Conservation (phyloP, 2,888 invertebrate species). For the Idaea dimidiata region DNA sequence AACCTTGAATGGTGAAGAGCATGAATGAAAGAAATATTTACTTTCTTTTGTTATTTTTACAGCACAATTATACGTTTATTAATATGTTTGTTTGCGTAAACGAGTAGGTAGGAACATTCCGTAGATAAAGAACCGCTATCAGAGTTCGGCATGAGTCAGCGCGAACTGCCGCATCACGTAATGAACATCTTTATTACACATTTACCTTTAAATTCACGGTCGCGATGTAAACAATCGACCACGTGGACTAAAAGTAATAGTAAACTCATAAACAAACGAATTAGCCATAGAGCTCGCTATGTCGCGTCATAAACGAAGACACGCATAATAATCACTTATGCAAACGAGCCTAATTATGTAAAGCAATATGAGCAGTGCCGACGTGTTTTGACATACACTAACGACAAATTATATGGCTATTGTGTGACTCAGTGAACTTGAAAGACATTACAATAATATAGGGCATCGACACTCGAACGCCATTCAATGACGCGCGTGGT, state of each 20-base stretch:
- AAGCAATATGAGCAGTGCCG: conserved; percentile 64
- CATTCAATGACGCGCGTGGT: conserved; percentile 48
- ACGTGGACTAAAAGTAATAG: conserved; percentile 73
- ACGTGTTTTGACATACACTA: conserved; percentile 74
- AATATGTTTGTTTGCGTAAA: neutral
- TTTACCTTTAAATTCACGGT: conserved; percentile 58
- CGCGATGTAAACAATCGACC: conserved; percentile 66
- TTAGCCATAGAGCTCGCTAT: conserved; percentile 64
- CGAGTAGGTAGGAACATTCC: conserved; percentile 4
- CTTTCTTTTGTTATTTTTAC: neutral
- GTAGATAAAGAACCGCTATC: conserved; percentile 32
- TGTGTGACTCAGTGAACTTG: conserved; percentile 77
- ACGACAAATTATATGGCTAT: conserved; percentile 73
- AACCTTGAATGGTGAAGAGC: neutral
- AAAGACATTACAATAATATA: conserved; percentile 71
- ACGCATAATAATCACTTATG: conserved; percentile 78
- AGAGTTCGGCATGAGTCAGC: conserved; percentile 33
- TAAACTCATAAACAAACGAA: conserved; percentile 73
- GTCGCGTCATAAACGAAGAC: conserved; percentile 63
- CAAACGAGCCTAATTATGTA: conserved; percentile 77
- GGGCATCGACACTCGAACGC: conserved; percentile 68
- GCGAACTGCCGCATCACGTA: conserved; percentile 38
- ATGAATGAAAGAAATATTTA: conserved; percentile 4
- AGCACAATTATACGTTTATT: neutral
- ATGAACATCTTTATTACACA: conserved; percentile 65